Evolutionary conservation across 2,888 invertebrate genomes (phyloP).

Genomic region (Abrostola tripartita): DNA sequence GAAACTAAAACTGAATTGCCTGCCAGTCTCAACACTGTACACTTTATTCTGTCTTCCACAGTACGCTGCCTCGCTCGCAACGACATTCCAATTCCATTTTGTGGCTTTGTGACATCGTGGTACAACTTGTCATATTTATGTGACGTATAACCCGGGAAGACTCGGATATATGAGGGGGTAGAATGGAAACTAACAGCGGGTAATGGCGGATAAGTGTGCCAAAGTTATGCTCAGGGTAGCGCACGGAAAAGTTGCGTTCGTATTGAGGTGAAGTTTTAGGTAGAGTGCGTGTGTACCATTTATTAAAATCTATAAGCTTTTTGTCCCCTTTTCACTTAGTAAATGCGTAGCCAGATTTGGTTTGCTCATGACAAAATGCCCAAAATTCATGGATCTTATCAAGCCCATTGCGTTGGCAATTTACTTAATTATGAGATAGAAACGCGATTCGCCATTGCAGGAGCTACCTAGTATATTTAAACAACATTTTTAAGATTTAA

Average conservation of each 20-base stretch:
- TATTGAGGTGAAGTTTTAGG: not conserved
- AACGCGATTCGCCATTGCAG: no score
- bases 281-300: not conserved
- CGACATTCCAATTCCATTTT: slow-evolving; percentile 61
- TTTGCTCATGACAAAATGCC: no score
- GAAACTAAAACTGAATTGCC: slow-evolving; percentile 51
- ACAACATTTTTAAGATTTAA: no score
- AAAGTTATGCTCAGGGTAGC: slow-evolving; percentile 4
- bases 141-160: slow-evolving; percentile 42
- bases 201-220: slow-evolving; percentile 27
- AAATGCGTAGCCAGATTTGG: no score
- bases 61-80: slow-evolving; percentile 49
- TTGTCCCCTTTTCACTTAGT: no score
- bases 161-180: slow-evolving; percentile 34
- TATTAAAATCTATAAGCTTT: no score
- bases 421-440: no score
- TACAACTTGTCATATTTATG: slow-evolving; percentile 55
- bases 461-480: no score
- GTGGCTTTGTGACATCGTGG: slow-evolving; percentile 52
- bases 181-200: slow-evolving; percentile 36
- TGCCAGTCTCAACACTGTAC: slow-evolving; percentile 49
- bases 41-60: slow-evolving; percentile 53
- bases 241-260: not conserved
- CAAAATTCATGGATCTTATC: no score
- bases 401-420: no score